Evolutionary conservation across 2,797 vertebrate genomes (phyloP), one percentile per base, ranked within the genome.

Genomic region (Dendrocincla tyrannina): DNA sequence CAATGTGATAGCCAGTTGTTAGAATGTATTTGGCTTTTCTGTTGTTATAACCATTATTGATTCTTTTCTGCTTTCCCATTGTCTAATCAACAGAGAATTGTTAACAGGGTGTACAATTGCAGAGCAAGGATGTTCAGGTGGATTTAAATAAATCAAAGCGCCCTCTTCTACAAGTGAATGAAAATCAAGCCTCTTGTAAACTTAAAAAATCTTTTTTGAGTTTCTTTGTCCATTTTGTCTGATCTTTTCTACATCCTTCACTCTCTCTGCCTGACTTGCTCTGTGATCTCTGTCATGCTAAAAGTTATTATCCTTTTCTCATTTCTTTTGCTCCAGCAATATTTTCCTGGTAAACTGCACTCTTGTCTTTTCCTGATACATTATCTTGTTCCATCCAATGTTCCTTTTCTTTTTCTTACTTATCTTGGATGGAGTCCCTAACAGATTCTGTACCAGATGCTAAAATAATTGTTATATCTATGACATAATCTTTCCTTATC

Each of bases 21-120:
- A 84, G 33, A 75, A 85, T 7, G 53, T 83, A 93, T 92, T 89
- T 95, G 87, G 62, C 47, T 93, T 94, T 81, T 96, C 58, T 88
- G 42, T 46, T 11, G 2, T 83, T 86, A 77, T 60, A 88, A 74
- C 47, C 55, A 53, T 81, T 89, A 92, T 88, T 96, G 87, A 50
- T 88, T 89, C 92, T 88, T 95, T 92, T 93, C 79, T 94, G 37
- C 82, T 84, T 93, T 93, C 83, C 64, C 53, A 79, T 89, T 80
- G 84, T 93, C 95, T 97, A 96, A 95, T 95, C 94, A 96, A 80
- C 91, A 81, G 82, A 93, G 92, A 93, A 96, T 96, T 96, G 94
- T 95, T 96, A 96, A 92, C 88, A 67, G 76, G 63, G 75, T 84
- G 69, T 59, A 89, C 82, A 76, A 86, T 80, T 86, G 85, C 89